Base-by-base conservation (phyloP, 2,888 invertebrate species). In the Aquatica leii region DNA sequence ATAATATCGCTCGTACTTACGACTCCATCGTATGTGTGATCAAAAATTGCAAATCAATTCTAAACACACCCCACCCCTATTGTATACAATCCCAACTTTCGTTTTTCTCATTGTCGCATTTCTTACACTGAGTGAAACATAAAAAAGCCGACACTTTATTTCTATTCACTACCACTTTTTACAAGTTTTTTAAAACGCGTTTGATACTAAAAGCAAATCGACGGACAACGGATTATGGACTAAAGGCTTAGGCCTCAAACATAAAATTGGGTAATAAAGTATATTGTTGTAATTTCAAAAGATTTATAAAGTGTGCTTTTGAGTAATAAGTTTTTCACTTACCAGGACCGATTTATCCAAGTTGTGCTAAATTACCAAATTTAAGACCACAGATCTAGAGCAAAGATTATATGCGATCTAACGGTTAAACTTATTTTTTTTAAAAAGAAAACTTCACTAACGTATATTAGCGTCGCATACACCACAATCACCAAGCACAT, bases 21-120 rank as follows among this genome's bases (percentile, higher is more conserved):
- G 69, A 71, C 69, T 69, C 73, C 69, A 73, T 72, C 70, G 66
- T 69, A 48, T 51, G 53, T n/a, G n/a, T 35, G 71, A 73, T 73
- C 70, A 72, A 73, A 73, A 73, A 73, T 72, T 66, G 72, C 69
- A 75, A n/a, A 73, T 74, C 71, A 71, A 74, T 74, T 69, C 69
- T 65, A 59, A 67, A 62, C 65, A n/a, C 66, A 4, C 24, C 59
- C 68, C 61, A 53, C 70, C 63, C 62, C 65, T 48, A 51, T 52
- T 54, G 43, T 65, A 20, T 58, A 55, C 65, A 40, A 46, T 56
- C n/a, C n/a, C 67, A 72, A 65, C 71, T 73, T 73, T 74, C 65
- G 62, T 68, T 71, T 64, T 70, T 57, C 37, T 61, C 60, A 62
- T 66, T 62, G 65, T 70, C 51, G 61, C 60, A 58, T 37, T 49